Evolutionary conservation across 1,140 invertebrate genomes (phyloP), one percentile per base, ranked within the genome.

Genomic region (Drosophila lacertosa): DNA sequence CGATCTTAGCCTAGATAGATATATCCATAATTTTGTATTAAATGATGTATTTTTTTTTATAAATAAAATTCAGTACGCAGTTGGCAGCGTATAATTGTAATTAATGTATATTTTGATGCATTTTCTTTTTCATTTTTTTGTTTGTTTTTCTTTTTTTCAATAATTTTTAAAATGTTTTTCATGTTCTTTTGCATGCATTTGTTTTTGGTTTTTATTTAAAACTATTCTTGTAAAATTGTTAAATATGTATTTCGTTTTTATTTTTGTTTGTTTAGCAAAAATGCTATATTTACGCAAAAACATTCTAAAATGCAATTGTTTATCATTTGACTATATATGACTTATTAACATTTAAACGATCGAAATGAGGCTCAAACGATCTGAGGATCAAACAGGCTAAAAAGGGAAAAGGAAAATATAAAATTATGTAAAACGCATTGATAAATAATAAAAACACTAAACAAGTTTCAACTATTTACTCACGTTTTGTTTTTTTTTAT

Each of bases 261-360:
- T 45, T 76, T 71, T 29, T 24, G 55, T 69, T 69, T 45, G 53
- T 69, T 71, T 79, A 79, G 73, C 75, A 78, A 78, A 78, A 78
- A 76, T 76, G 76, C 76, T 78, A 73, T 78, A 76, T 72, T 78
- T 78, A 76, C 76, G 73, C 76, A 78, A 76, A 78, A 78, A 76
- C 76, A 76, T 75, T 78, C 55, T 78, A 78, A 78, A 76, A 78
- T 78, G 76, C 63, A 72, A 60, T 72, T 64, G 26, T 63, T 64
- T 75, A 39, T 67, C 53, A 75, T 72, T 78, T 72, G 74, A 75
- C 72, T 77, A 77, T 74, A 57, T 72, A 62, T 73, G 53, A 53
- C 11, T 50, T 75, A 63, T 76, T 57, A 75, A 67, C 73, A 75
- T 68, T 66, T 65, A 53, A 58, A 60, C 39, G 39, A 73, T 51